Evolutionary conservation across 2,888 invertebrate genomes (phyloP), one percentile per base, ranked within the genome.

Genomic region (Synanthedon vespiformis): DNA sequence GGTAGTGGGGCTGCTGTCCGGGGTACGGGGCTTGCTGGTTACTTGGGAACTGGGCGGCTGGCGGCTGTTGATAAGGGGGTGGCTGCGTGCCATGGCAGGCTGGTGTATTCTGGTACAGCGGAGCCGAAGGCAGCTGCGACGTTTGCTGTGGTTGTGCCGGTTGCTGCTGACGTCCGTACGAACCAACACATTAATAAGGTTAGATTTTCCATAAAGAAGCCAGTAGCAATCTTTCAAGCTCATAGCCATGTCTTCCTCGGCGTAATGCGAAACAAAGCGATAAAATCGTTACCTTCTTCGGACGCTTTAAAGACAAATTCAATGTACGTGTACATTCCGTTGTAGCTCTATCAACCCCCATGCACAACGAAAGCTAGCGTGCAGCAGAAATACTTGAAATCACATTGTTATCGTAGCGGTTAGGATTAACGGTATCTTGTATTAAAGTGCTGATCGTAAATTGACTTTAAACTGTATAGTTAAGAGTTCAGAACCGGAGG

Each of bases 111-210:
- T 72, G 86, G 85, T 80, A 85, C 80, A 64, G 85, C 85, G 72
- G 81, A 72, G 79, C 82, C 80, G 84, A 85, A 68, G 69, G 84
- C 82, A 75, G 86, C 79, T 88, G 88, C 80, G 85, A 84, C 79
- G 80, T 81, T 80, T 80, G 85, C 76, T 79, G 77, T 76, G 82
- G 84, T 85, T 87, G 88, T 82, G 85, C 84, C 83, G 85, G 81
- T 86, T 87, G 87, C 86, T 88, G 87, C 87, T 87, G 86, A 86
- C 87, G 87, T 87, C 87, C 87, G 86, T 87, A 87, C 87, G 87
- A 79, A 87, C 86, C 87, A 87, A 87, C 84, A 87, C 87, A 87
- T 87, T 87, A 87, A 86, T 86, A 85, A 87, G 87, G 87, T 87
- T 87, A 87, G 87, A 86, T 87, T 87, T 86, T 87, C 86, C 84